Base-by-base conservation (phyloP, 1,140 invertebrate species). In the Sycophaga agraensis region DNA sequence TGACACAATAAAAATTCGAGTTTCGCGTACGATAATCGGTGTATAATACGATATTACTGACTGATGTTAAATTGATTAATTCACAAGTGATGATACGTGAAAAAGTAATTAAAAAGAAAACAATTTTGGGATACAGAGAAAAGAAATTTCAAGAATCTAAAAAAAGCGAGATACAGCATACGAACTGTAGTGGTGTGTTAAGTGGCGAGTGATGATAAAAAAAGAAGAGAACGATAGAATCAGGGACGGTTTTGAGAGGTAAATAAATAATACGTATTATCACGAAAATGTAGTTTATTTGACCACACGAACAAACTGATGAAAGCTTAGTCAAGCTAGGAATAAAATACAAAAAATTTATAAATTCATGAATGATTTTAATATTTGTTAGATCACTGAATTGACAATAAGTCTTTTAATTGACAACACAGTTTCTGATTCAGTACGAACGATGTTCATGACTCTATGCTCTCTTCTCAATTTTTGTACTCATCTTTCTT, bases 201-300 rank as follows among this genome's bases (percentile, higher is more conserved):
- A 4, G n/a, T 45, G 11, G 42, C 24, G 22, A 43, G 39, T 51
- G 37, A 28, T 19, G 39, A 19, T 26, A 63, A 53, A 35, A 24
- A 53, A 57, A 57, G 61, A 63, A 63, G 61, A 63, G 54, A 63
- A 69, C 60, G 28, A 57, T 59, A 66, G 63, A 66, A 66, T 62
- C 45, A 31, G 57, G 67, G 67, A 67, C 54, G 37, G 40, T 64
- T 53, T 66, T 65, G 39, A 70, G 39, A 76, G 78, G 75, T 70
- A 77, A 80, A 80, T 79, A 80, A 81, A 79, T 74, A 72, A 76
- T 76, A 72, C 77, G 68, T 76, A 67, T 79, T 78, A 75, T 79
- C 73, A 79, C 73, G 79, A 77, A 67, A 81, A 77, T 77, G 73
- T 73, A 78, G 72, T 81, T 80, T 80, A 79, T 80, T 81, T 71